phyloP scores from a whole-genome alignment of 2,113 vertebrate genomes.

The Archocentrus centrarchus region DNA sequence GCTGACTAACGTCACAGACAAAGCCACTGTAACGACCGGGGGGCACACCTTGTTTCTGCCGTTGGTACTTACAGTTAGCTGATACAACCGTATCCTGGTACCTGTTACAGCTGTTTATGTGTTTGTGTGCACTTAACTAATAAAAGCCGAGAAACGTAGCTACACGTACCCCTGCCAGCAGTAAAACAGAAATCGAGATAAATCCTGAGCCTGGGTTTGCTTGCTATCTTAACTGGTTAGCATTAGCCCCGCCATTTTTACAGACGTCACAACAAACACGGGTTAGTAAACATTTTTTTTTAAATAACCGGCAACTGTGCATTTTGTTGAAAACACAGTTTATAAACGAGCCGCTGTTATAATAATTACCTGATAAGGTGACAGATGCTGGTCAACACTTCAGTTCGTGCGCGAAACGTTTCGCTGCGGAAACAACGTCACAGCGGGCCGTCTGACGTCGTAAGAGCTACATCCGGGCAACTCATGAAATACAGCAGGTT shows the following conservation, averaged over 20 bases:
- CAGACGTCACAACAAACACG: background rate
- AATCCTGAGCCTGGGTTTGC: background rate
- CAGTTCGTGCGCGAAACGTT: background rate
- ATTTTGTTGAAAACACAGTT: background rate
- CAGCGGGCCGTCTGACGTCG: background rate
- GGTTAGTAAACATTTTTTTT: background rate
- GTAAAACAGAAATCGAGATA: background rate
- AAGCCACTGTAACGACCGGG: conserved; percentile 23
- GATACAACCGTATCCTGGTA: background rate
- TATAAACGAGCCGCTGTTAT: background rate
- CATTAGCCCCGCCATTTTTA: background rate
- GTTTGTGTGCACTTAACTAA: background rate
- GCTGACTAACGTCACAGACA: conserved; percentile 1
- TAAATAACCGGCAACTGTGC: background rate
- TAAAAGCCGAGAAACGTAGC: background rate
- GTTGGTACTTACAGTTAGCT: background rate
- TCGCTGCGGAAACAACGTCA: conserved; percentile 16
- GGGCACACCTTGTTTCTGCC: conserved; percentile 33
- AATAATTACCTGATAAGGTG: background rate
- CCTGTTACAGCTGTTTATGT: no score
- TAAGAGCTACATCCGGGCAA: conserved; percentile 15
- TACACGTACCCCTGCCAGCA: background rate
- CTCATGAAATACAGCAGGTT: background rate
- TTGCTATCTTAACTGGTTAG: conserved; percentile 21
- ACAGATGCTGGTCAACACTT: background rate